Evolutionary conservation across 2,888 invertebrate species (phyloP).

Genomic region (Lathronympha strigana): DNA sequence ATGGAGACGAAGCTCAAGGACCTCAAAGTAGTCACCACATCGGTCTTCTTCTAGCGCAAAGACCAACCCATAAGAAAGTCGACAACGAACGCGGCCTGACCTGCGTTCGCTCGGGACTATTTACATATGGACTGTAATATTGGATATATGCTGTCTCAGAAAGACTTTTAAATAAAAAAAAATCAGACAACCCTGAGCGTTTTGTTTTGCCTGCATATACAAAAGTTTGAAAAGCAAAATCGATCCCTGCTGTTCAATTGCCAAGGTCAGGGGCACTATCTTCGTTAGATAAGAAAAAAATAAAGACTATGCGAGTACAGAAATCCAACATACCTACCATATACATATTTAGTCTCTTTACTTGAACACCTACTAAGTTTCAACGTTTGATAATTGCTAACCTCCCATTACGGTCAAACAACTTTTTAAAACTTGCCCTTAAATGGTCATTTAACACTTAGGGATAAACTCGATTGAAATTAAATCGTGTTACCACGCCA

Average conservation of each 20-base stretch:
- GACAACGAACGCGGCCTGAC: too few species aligned
- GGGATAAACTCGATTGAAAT: slow-evolving; percentile 22
- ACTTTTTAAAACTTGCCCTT: slow-evolving; percentile 25
- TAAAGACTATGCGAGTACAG: background rate
- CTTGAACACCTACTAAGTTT: background rate
- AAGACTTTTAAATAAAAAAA: too few species aligned
- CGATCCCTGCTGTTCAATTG: background rate
- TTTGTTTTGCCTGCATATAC: background rate
- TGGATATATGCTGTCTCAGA: too few species aligned
- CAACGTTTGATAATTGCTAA: slow-evolving; percentile 12
- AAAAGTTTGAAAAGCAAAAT: background rate
- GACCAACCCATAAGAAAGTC: too few species aligned
- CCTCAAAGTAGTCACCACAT: too few species aligned
- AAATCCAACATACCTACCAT: background rate
- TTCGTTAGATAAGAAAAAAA: too few species aligned
- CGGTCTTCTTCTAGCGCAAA: too few species aligned
- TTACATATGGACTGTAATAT: too few species aligned
- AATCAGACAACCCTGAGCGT: background rate
- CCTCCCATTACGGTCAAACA: slow-evolving; percentile 4
- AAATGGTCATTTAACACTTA: slow-evolving; percentile 13
- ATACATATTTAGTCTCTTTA: slow-evolving; percentile 1
- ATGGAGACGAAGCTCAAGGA: too few species aligned
- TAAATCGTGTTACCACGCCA: slow-evolving; percentile 31
- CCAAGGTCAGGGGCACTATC: background rate
- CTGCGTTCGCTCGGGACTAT: too few species aligned